A percentile compares a stretch with the other conserved stretches of the same genome.
Conservation (phyloP, 2,797 vertebrate species). For the Myotis planiceps region DNA sequence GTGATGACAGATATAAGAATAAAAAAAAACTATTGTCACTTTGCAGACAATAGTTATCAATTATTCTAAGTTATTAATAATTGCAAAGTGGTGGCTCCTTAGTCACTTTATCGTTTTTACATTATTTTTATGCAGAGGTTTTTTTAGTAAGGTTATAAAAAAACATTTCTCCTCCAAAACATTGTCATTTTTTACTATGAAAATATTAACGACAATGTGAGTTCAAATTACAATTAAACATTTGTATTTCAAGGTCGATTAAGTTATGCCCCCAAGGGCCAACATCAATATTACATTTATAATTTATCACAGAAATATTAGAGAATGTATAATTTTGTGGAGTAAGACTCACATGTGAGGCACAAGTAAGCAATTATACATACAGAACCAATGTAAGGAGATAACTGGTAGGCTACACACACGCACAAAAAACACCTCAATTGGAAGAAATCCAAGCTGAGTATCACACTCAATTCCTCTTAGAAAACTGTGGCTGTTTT, state of each 20-base stretch:
- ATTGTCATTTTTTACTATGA: neutral
- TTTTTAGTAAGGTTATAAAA: neutral
- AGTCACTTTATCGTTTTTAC: neutral
- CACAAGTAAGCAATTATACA: neutral
- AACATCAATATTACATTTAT: neutral
- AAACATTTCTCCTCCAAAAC: neutral
- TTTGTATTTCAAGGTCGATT: neutral
- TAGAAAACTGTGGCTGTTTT: neutral
- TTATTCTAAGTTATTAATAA: neutral
- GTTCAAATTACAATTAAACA: conserved; percentile 21
- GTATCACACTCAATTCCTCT: neutral
- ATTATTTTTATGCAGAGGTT: neutral
- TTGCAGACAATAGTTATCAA: neutral
- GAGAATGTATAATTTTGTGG: neutral
- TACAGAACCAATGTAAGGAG: neutral
- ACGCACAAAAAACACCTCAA: neutral
- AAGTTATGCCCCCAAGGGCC: neutral
- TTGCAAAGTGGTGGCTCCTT: neutral
- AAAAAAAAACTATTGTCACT: conserved; percentile 5
- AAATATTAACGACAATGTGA: neutral
- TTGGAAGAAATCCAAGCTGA: neutral
- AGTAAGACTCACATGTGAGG: neutral
- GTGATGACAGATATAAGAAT: neutral
- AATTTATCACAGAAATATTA: neutral
- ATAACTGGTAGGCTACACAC: neutral